A percentile compares a stretch with the other conserved stretches of the same genome.
These are phyloP conservation scores for Labroides dimidiatus DNA, from an alignment of 2,797 vertebrate species.

Conservation along the genomic window DNA sequence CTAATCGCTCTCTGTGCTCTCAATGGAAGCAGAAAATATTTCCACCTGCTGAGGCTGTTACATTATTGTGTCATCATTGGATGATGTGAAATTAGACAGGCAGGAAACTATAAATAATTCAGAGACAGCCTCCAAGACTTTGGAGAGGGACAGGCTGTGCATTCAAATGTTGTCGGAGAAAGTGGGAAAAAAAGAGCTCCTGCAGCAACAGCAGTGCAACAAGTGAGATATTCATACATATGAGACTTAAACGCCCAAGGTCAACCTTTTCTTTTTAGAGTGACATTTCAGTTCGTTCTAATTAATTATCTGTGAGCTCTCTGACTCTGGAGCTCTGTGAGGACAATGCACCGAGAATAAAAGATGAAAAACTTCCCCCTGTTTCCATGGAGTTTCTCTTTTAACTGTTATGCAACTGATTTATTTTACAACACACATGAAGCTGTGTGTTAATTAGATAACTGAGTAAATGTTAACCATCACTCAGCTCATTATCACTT, in stretches of 20 bases:
- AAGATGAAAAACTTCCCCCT: constrained; percentile 7
- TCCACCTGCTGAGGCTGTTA: too few relatives aligned
- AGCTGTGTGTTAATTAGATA: constrained; percentile 45
- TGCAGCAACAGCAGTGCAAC: background rate
- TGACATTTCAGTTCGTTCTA: background rate
- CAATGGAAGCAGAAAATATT: too few relatives aligned
- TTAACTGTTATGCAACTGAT: constrained; percentile 18
- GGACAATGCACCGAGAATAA: constrained; percentile 27
- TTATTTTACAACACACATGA: constrained; percentile 34
- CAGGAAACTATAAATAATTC: too few relatives aligned
- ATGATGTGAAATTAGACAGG: too few relatives aligned
- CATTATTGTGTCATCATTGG: too few relatives aligned
- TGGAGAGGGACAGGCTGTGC: too few relatives aligned
- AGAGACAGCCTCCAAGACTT: too few relatives aligned
- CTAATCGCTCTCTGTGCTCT: too few relatives aligned
- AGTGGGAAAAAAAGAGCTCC: too few relatives aligned
- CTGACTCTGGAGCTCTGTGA: constrained; percentile 12
- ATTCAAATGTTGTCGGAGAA: too few relatives aligned
- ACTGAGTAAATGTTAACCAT: constrained; percentile 45
- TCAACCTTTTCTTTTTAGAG: background rate
- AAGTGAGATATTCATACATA: background rate
- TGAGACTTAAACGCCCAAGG: background rate
- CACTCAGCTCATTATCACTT: constrained; percentile 20
- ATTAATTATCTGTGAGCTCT: constrained; percentile 2
- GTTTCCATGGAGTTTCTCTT: constrained; percentile 46